Conservation (phyloP, 2,113 vertebrate genomes). For the Prinia subflava region DNA sequence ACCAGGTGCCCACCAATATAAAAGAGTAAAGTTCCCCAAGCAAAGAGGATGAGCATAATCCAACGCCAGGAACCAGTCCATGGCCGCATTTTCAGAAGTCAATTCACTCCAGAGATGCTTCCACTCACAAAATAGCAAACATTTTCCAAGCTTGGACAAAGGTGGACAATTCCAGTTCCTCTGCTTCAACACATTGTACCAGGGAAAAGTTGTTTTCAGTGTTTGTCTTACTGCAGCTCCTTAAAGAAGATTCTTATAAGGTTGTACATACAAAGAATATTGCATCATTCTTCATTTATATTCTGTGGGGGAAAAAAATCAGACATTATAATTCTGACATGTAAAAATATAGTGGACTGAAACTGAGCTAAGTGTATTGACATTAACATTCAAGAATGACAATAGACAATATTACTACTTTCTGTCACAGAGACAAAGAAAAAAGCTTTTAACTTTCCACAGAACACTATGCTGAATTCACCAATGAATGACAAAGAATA, state of each 20-base stretch:
- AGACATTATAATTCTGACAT: conserved; percentile 14
- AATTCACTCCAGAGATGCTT: conserved; percentile 61
- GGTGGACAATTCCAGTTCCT: not conserved
- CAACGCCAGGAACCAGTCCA: conserved; percentile 99
- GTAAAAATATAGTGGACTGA: not conserved
- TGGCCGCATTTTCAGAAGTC: conserved; percentile 91
- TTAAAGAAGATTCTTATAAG: conserved; percentile 32
- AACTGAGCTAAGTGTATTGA: not conserved
- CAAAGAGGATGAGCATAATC: conserved; percentile 98
- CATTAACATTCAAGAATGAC: not conserved
- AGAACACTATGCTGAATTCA: not conserved
- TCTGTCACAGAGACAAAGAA: not conserved
- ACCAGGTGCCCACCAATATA: conserved; percentile 98
- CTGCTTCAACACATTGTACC: conserved; percentile 66
- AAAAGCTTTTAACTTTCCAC: conserved; percentile 2
- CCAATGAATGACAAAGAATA: not conserved
- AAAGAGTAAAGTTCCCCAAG: conserved; percentile 97
- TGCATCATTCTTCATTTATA: conserved; percentile 41
- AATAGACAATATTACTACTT: not conserved
- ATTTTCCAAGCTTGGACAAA: conserved; percentile 51
- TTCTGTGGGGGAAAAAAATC: conserved; percentile 59
- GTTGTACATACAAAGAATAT: not conserved
- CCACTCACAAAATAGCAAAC: conserved; percentile 71
- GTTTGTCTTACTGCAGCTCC: not conserved
- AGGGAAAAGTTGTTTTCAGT: not conserved